A percentile compares a stretch with the other conserved stretches of the same genome.
phyloP scores from a whole-genome alignment of 2,797 vertebrate species.

The Discoglossus pictus region DNA sequence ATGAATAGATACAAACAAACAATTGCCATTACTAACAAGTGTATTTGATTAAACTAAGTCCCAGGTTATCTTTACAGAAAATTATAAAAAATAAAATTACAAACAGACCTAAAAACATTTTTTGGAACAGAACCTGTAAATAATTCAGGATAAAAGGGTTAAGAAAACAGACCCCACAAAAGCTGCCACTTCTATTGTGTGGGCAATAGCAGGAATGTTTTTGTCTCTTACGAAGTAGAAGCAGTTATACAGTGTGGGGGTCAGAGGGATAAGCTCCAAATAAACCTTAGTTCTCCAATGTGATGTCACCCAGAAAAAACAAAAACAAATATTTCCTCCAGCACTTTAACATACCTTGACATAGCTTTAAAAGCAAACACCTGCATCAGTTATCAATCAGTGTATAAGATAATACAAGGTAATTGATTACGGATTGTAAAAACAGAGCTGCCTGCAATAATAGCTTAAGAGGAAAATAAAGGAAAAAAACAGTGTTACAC shows the following conservation, averaged over 20 bases:
- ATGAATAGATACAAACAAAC: too few relatives aligned
- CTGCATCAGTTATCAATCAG: conserved; percentile 45
- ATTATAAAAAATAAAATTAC: too few relatives aligned
- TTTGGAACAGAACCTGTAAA: conserved; percentile 18
- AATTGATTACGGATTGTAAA: conserved; percentile 44
- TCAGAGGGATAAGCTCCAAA: conserved; percentile 38
- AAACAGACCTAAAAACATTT: too few relatives aligned
- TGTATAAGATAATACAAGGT: conserved; percentile 38
- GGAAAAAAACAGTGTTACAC: conserved; percentile 35
- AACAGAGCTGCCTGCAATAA: conserved; percentile 19
- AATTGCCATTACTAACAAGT: too few relatives aligned
- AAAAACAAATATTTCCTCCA: conserved; percentile 33
- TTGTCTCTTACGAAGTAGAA: conserved; percentile 48
- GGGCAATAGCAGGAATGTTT: conserved; percentile 45
- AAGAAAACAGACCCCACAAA: conserved; percentile 49
- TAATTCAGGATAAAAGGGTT: conserved; percentile 42
- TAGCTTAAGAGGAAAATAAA: neutral
- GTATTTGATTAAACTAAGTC: too few relatives aligned
- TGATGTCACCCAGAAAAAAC: conserved; percentile 31
- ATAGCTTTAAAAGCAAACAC: conserved; percentile 43
- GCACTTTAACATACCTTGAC: conserved; percentile 48
- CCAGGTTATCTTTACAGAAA: too few relatives aligned
- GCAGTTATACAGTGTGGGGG: conserved; percentile 45
- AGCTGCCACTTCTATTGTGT: conserved; percentile 47
- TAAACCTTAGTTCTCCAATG: conserved; percentile 9